A percentile compares a stretch with the other conserved stretches of the same genome.
phyloP scores from a whole-genome alignment of 2,113 vertebrate species.

The Sinocyclocheilus anshuiensis region DNA sequence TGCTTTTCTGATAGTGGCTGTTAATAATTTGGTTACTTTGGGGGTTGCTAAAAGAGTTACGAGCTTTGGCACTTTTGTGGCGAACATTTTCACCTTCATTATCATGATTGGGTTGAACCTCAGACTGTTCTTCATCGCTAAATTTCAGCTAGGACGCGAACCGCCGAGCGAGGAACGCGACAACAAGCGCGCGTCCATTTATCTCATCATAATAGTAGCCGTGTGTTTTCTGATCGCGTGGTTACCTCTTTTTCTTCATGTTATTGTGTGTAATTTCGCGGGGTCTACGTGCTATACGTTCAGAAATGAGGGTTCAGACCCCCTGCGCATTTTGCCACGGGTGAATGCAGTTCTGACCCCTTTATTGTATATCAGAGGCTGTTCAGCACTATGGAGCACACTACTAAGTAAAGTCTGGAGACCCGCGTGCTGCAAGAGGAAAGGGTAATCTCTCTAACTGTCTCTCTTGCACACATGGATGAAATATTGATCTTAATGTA shows the following conservation, averaged over 20 bases:
- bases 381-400: constrained; percentile 63
- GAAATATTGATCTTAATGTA: not conserved
- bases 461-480: not conserved
- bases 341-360: constrained; percentile 70
- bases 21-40: constrained; percentile 64
- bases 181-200: constrained; percentile 70
- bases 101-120: constrained; percentile 79
- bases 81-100: constrained; percentile 68
- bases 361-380: constrained; percentile 74
- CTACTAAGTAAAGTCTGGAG: constrained; percentile 70
- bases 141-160: constrained; percentile 71
- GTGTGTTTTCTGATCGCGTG: constrained; percentile 71
- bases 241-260: constrained; percentile 71
- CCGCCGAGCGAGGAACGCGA: constrained; percentile 69
- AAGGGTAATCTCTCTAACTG: constrained; percentile 31
- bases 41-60: constrained; percentile 64
- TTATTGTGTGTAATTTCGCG: constrained; percentile 64
- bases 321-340: constrained; percentile 71
- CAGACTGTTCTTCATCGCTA: constrained; percentile 72
- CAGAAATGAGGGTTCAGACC: constrained; percentile 74
- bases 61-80: constrained; percentile 66
- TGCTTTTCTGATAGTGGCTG: constrained; percentile 69
- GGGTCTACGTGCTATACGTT: constrained; percentile 62
- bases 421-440: constrained; percentile 51
- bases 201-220: constrained; percentile 75